phyloP scores from a whole-genome alignment of 2,113 vertebrate species.

The Ceyx margarethae region DNA sequence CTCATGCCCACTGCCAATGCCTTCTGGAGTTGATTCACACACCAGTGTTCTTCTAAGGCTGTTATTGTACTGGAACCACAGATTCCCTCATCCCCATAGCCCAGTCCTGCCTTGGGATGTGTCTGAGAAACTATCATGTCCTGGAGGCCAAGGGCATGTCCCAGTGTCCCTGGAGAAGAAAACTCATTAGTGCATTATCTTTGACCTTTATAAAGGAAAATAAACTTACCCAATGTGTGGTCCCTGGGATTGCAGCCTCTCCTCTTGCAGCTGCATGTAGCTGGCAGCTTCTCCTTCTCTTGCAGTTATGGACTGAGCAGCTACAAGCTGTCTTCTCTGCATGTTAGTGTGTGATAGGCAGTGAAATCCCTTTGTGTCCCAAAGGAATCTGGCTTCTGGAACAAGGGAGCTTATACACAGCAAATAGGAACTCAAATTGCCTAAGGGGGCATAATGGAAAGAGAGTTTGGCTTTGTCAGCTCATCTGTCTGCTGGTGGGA shows the following conservation, averaged over 20 bases:
- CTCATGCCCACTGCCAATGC: background rate
- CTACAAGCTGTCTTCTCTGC: background rate
- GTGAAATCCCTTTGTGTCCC: background rate
- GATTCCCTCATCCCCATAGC: background rate
- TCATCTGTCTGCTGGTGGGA: background rate
- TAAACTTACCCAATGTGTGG: background rate
- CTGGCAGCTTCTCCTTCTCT: background rate
- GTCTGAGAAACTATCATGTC: background rate
- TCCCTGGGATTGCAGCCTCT: background rate
- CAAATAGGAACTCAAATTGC: background rate
- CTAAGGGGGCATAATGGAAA: background rate
- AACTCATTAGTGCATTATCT: background rate
- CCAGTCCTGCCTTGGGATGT: rapidly evolving
- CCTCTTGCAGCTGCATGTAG: background rate
- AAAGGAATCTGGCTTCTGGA: background rate
- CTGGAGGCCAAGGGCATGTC: background rate
- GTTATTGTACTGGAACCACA: background rate
- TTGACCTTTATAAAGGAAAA: background rate
- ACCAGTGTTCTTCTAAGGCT: background rate
- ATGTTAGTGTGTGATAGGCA: background rate
- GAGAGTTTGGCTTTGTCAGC: background rate
- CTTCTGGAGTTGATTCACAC: background rate
- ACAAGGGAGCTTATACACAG: background rate
- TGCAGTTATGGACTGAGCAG: background rate
- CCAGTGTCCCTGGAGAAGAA: background rate